Base-by-base conservation (phyloP, 2,888 invertebrate genomes). In the Drosophila mimica region DNA sequence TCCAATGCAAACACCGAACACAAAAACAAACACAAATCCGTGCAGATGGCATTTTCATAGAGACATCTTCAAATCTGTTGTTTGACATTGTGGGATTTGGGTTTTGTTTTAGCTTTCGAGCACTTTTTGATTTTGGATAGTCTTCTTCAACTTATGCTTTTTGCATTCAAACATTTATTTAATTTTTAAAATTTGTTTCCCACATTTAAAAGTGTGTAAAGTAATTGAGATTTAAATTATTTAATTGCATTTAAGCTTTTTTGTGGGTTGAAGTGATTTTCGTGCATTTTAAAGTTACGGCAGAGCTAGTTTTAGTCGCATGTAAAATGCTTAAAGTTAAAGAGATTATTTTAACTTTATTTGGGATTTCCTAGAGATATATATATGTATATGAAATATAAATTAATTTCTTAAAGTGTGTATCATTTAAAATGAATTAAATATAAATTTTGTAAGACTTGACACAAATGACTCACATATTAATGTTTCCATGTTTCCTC, bases 141-240 rank as follows among this genome's bases (percentile, higher is more conserved):
- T n/a, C 33, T 49, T 40, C 40, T 52, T 8, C 57, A 52, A 46
- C 53, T 62, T 34, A 36, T 66, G n/a, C 28, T 56, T 49, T 73
- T 73, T 38, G n/a, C 54, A 56, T 54, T 77, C 34, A 53, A 70
- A 4, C 57, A 71, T 71, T 71, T 75, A 34, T 34, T 49, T 48
- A n/a, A 56, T 43, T 28, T 31, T 28, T 17, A 9, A 69, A 59
- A 51, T 33, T 17, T 49, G 51, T 51, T 70, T 70, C 43, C 48
- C 33, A 54, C 52, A 53, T 48, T 33, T 31, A 11, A 9, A 40
- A 70, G 48, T 54, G 70, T 53, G 40, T 33, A 38, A 31, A 3
- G 28, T 20, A 8, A 33, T 54, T 58, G n/a, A 17, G 69, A 31
- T n/a, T 49, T 56, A 17, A 13, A 17, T n/a, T 25, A 57, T 34